A percentile compares a stretch with the other conserved stretches of the same genome.
These are phyloP conservation scores for Galemys pyrenaicus DNA, from an alignment of 2,113 vertebrate genomes.

Conservation along the genomic window DNA sequence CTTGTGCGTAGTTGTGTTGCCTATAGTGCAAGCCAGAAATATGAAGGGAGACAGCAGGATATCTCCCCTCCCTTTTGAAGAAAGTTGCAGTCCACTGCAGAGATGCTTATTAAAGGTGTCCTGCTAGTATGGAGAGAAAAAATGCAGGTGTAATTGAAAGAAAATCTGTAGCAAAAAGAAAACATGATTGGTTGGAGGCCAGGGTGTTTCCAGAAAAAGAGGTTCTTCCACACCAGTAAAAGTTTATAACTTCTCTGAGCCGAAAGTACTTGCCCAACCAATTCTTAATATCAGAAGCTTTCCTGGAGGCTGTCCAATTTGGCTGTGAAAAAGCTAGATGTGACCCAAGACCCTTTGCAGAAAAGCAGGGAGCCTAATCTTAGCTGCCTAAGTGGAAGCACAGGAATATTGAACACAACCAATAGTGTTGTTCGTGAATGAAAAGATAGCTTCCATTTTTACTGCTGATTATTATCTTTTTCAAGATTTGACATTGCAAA, in stretches of 20 bases:
- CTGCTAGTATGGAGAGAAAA: conserved; percentile 50
- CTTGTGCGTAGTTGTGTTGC: conserved; percentile 69
- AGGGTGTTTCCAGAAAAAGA: conserved; percentile 25
- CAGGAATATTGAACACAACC: conserved; percentile 48
- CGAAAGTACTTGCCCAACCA: conserved; percentile 55
- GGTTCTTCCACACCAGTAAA: conserved; percentile 19
- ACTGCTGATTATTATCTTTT: conserved; percentile 11
- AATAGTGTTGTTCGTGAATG: not conserved
- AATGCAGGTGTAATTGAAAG: conserved; percentile 59
- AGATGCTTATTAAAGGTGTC: conserved; percentile 57
- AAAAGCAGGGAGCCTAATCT: conserved; percentile 10
- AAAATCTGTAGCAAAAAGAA: conserved; percentile 25
- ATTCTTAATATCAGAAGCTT: conserved; percentile 47
- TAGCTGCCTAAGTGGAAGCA: not conserved
- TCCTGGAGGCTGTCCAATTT: conserved; percentile 49
- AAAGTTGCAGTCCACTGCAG: conserved; percentile 44
- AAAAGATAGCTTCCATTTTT: not conserved
- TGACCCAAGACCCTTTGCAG: conserved; percentile 57
- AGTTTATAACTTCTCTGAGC: conserved; percentile 33
- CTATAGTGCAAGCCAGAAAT: conserved; percentile 66
- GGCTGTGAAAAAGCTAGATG: conserved; percentile 49
- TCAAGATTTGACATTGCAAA: conserved; percentile 28
- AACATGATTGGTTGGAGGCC: conserved; percentile 53
- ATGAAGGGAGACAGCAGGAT: conserved; percentile 49
- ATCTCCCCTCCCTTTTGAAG: conserved; percentile 61